Base-by-base conservation (phyloP, 1,140 invertebrate species). In the Ooceraea biroi region DNA sequence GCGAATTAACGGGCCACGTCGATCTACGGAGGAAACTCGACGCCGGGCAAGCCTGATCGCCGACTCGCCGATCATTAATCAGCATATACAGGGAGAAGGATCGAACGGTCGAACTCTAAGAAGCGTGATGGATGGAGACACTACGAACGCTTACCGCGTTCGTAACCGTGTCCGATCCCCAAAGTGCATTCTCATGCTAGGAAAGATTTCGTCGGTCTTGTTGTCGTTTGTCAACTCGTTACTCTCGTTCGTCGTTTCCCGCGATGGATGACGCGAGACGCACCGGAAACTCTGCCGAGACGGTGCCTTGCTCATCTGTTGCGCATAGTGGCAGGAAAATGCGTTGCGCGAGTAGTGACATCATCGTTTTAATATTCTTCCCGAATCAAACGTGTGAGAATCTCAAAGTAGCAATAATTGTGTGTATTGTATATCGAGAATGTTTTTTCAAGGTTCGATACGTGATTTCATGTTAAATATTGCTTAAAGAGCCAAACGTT, bases 181-280 rank as follows among this genome's bases (percentile, higher is more conserved):
- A 86, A 89, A 89, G 88, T 89, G 88, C 88, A 61, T 89, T 88
- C 84, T 61, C 88, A 50, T 89, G 88, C 87, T 86, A 71, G 63
- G 68, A 7, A 60, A 61, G 80, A 80, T 82, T 84, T 52, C 76
- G 2, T 69, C 50, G 63, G 66, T 85, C 83, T 77, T 88, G 86
- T 88, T 65, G 76, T 82, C 86, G 82, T 88, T 88, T 88, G 72
- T 87, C 87, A 87, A 65, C 19, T 57, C 65, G 65, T 80, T 80
- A 71, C 14, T 71, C 65, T 71, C 50, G 11, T 41, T 63, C 52
- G 14, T 57, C 14, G 10, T 50, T 69, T 74, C 30, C 19, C 17
- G 46, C 65, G 41, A 30, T 30, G 63, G n/a, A 78, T 58, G 17
- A 46, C 12, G 36, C 65, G 36, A 80, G n/a, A 17, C 22, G 65